A percentile compares a stretch with the other conserved stretches of the same genome.
These are phyloP conservation scores for Pediacus dermestoides DNA, from an alignment of 2,888 invertebrate species.

Conservation along the genomic window DNA sequence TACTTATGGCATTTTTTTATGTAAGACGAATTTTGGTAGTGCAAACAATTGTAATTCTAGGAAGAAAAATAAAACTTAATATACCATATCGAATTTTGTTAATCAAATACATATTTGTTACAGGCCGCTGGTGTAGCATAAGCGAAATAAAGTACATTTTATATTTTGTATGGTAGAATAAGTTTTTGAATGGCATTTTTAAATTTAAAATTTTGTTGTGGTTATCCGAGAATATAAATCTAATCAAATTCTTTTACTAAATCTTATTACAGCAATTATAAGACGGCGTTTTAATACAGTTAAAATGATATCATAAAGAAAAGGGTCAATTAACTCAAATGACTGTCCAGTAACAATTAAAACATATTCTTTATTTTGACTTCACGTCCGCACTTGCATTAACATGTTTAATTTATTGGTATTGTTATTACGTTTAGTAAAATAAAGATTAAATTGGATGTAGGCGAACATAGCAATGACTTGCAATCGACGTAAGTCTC, in stretches of 20 bases:
- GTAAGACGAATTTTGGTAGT: not conserved
- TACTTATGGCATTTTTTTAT: too few species aligned
- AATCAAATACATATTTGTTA: slow-evolving; percentile 14
- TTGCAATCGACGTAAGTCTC: slow-evolving; percentile 26
- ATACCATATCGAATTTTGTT: slow-evolving; percentile 17
- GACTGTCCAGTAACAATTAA: slow-evolving; percentile 34
- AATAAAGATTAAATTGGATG: slow-evolving; percentile 21
- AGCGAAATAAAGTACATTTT: slow-evolving; percentile 13
- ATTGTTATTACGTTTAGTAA: slow-evolving; percentile 23
- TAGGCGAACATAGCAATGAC: slow-evolving; percentile 26
- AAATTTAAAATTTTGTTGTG: slow-evolving; percentile 23
- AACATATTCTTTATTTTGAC: slow-evolving; percentile 28
- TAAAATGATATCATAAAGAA: slow-evolving; percentile 21
- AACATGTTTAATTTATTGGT: slow-evolving; percentile 25
- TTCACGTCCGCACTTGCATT: slow-evolving; percentile 24
- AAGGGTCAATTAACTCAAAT: slow-evolving; percentile 33
- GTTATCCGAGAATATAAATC: slow-evolving; percentile 17
- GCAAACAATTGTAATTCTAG: slow-evolving; percentile 3
- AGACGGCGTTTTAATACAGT: slow-evolving; percentile 11
- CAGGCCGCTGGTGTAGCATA: slow-evolving; percentile 10
- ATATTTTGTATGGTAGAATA: slow-evolving; percentile 19
- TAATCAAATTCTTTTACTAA: slow-evolving; percentile 22
- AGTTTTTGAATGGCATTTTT: slow-evolving; percentile 26
- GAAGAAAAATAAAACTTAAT: slow-evolving; percentile 6
- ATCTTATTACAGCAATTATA: slow-evolving; percentile 22